Evolutionary conservation across 2,113 vertebrate species (phyloP), one percentile per base, ranked within the genome.

Genomic region (Hydrolagus affinis): DNA sequence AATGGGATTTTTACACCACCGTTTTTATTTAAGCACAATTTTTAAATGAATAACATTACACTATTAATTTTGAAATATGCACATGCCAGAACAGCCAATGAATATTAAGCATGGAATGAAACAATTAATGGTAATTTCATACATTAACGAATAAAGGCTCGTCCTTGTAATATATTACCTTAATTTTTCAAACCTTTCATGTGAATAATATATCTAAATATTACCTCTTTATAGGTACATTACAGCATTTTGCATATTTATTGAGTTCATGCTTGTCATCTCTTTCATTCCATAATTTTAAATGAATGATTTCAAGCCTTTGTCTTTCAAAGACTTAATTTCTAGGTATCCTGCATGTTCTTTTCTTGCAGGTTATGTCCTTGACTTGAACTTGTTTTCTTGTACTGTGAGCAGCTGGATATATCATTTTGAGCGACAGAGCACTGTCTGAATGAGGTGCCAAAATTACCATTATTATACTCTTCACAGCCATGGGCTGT

Each of bases 381-480:
- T 83, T 83, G 78, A 83, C 28, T 60, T 78, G 17, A 66, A 83
- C 19, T 66, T 83, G 32, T 30, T 83, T 83, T 64, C 25, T 32
- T 32, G 60, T 23, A 68, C 62, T 68, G 25, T 68, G 78, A 66
- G 15, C 78, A 83, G 78, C 78, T 83, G 76, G 62, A 83, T 68
- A 66, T 83, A 62, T 30, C 78, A 68, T 66, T 83, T 60, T 66
- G 78, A 68, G 66, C 30, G 78, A 19, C 78, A 66, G 28, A 32
- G 32, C 4, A 66, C 62, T 32, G 23, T 83, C 62, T 83, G 62
- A 68, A 64, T 83, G 78, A 66, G 62, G 25, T 68, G 23, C 78
- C 60, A 83, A n/a, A 83, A 32, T 66, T 83, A 32, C 62, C 25
- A 32, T 83, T 64, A 83, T 83, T 83, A 83, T 66, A 83, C 60